Conservation (phyloP, 1,140 invertebrate genomes). For the Danaus melanippus region DNA sequence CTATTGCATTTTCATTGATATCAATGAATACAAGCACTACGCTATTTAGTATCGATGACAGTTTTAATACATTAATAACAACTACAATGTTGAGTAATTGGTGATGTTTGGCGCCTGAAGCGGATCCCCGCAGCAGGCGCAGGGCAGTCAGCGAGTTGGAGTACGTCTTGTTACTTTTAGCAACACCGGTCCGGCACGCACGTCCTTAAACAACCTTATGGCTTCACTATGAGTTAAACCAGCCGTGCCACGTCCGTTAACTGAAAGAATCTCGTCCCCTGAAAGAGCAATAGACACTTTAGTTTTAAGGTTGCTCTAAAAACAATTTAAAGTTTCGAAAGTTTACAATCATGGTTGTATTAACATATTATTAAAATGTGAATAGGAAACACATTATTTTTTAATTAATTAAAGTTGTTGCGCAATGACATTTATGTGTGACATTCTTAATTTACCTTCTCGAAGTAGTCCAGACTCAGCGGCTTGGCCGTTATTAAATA, state of each 20-base stretch:
- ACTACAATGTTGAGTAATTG: slow-evolving; percentile 50
- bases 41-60: no score
- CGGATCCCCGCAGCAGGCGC: slow-evolving; percentile 58
- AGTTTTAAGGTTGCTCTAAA: no score
- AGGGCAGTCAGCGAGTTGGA: slow-evolving; percentile 56
- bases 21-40: no score
- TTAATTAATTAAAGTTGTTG: no score
- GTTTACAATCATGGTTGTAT: no score
- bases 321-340: no score
- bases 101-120: slow-evolving; percentile 46
- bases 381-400: no score
- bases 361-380: no score
- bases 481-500: slow-evolving; percentile 83
- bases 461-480: slow-evolving; percentile 78
- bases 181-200: slow-evolving; percentile 81
- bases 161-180: slow-evolving; percentile 76
- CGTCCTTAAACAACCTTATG: slow-evolving; percentile 83
- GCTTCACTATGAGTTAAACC: slow-evolving; percentile 85
- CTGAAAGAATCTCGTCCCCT: slow-evolving; percentile 86
- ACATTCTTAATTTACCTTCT: slow-evolving; percentile 61
- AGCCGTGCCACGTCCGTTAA: slow-evolving; percentile 80
- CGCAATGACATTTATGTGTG: no score
- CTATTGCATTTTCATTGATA: no score
- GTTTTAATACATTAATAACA: slow-evolving; percentile 1
- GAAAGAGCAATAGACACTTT: slow-evolving; percentile 19